Percentiles rank a stretch among this genome's conserved stretches.
These are phyloP conservation scores for Trichogramma evanescens DNA, from an alignment of 2,888 invertebrate species.

Conservation along the genomic window DNA sequence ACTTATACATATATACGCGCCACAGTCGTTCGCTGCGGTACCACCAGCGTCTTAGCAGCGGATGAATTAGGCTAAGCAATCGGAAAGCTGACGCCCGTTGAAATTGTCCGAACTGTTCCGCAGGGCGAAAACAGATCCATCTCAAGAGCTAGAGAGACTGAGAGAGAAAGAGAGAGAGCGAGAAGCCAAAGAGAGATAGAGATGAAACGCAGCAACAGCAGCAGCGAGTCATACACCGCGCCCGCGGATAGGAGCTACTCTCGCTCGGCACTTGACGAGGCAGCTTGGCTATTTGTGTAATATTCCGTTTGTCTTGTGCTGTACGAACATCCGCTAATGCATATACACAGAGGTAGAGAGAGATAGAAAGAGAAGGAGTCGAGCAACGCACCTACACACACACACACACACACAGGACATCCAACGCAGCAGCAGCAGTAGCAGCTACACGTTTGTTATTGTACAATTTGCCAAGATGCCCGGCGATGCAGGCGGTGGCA, in stretches of 20 bases:
- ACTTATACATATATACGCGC: background rate
- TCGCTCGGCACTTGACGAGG: constrained; percentile 9
- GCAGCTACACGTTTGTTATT: constrained; percentile 45
- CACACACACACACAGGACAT: constrained; percentile 23
- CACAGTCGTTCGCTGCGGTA: background rate
- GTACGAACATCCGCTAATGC: constrained; percentile 45
- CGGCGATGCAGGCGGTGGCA: background rate
- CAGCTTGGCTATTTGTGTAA: constrained; percentile 44
- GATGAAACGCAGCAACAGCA: too few species aligned
- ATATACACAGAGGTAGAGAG: constrained; percentile 33
- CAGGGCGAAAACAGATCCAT: constrained; percentile 35
- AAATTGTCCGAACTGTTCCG: constrained; percentile 41
- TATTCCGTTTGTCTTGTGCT: constrained; percentile 47
- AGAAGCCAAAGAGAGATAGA: too few species aligned
- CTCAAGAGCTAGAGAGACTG: constrained; percentile 19
- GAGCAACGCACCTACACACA: constrained; percentile 10
- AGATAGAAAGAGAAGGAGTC: constrained; percentile 22
- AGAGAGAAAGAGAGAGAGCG: background rate
- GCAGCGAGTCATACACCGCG: too few species aligned
- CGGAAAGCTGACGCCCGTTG: constrained; percentile 35
- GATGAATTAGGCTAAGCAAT: constrained; percentile 46
- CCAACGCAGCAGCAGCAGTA: constrained; percentile 30
- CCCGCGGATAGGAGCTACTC: constrained; percentile 11
- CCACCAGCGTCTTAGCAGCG: constrained; percentile 21
- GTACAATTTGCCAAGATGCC: constrained; percentile 46